phyloP scores from a whole-genome alignment of 2,888 invertebrate species.

The Mimas tiliae region DNA sequence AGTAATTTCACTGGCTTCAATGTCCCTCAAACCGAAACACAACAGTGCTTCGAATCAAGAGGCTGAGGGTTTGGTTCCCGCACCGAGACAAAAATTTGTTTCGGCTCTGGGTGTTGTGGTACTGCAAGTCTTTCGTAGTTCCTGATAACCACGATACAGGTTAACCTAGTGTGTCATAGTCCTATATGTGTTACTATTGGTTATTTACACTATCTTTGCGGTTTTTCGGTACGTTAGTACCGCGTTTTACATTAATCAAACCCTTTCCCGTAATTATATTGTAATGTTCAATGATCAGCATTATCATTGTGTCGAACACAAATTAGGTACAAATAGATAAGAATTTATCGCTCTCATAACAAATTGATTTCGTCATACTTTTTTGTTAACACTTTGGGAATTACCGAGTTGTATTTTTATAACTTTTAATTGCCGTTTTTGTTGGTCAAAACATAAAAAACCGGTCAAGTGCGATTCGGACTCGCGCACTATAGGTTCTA shows the following conservation, averaged over 20 bases:
- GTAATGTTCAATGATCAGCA: not conserved
- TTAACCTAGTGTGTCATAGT: too few species aligned
- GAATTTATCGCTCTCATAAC: not conserved
- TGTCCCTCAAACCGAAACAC: too few species aligned
- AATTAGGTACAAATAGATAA: constrained; percentile 23
- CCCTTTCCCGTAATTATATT: not conserved
- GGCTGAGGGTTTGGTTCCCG: too few species aligned
- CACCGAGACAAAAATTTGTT: too few species aligned
- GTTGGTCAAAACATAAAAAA: not conserved
- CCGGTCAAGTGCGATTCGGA: too few species aligned
- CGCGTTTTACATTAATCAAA: not conserved
- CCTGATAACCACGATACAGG: too few species aligned
- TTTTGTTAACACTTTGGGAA: not conserved
- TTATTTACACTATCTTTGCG: not conserved
- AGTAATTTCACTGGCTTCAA: too few species aligned
- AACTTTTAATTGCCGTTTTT: not conserved
- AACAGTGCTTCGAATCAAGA: too few species aligned
- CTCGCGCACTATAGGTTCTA: too few species aligned
- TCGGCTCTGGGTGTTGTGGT: too few species aligned
- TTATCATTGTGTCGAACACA: constrained; percentile 12
- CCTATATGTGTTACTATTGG: too few species aligned
- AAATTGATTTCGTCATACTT: not conserved
- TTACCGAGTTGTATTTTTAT: not conserved
- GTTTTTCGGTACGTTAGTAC: not conserved
- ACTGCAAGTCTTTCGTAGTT: too few species aligned